Evolutionary conservation across 92 coral and sea anemone species (phyloP).

Genomic region (Diadumene lineata): DNA sequence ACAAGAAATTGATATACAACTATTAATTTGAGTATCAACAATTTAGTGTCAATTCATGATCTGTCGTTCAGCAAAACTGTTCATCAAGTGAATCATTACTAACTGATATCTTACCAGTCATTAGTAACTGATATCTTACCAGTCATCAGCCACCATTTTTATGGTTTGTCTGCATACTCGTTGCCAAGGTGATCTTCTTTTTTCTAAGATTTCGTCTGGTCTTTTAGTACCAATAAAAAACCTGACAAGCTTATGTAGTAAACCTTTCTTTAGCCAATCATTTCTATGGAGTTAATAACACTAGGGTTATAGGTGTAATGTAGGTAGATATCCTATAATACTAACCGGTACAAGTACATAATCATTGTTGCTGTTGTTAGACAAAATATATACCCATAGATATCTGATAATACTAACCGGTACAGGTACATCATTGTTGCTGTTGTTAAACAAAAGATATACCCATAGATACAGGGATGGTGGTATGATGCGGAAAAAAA

Average conservation of each 20-base stretch:
- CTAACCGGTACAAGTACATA: too few species aligned
- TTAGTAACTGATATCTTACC: slow-evolving; percentile 33
- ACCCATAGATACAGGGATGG: too few species aligned
- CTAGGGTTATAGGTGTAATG: too few species aligned
- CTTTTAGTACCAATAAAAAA: slow-evolving; percentile 50
- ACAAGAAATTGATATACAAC: too few species aligned
- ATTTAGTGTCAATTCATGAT: too few species aligned
- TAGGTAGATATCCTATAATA: too few species aligned
- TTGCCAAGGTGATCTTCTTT: neutral
- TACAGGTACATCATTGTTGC: slow-evolving; percentile 86
- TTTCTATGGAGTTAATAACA: too few species aligned
- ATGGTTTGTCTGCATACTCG: slow-evolving; percentile 4
- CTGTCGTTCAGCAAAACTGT: slow-evolving; percentile 18
- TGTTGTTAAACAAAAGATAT: slow-evolving; percentile 80
- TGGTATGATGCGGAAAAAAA: too few species aligned
- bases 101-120: slow-evolving; percentile 41
- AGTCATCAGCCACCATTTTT: slow-evolving; percentile 12
- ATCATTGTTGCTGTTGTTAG: too few species aligned
- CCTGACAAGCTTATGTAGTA: slow-evolving; percentile 56
- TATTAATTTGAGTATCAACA: too few species aligned
- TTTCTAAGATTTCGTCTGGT: slow-evolving; percentile 6
- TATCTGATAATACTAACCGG: slow-evolving; percentile 43
- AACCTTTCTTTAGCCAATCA: slow-evolving; percentile 61
- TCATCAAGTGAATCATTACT: neutral
- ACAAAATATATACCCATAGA: neutral